Conservation (phyloP, 2,113 vertebrate species). For the Columba livia region DNA sequence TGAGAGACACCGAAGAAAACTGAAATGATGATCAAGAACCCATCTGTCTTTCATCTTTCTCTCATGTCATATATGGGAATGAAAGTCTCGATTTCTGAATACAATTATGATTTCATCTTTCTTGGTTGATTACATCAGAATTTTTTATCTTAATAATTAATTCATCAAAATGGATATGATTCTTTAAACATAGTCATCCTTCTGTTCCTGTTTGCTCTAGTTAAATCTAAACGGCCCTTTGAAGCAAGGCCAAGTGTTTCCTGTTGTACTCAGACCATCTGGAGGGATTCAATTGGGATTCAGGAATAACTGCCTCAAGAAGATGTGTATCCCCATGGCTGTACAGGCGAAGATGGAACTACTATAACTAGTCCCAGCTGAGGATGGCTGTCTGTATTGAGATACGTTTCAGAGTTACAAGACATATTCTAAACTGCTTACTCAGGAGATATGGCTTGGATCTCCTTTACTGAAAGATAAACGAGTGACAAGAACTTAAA, state of each 20-base stretch:
- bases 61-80: rapidly evolving
- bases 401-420: neutral
- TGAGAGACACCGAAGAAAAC: neutral
- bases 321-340: neutral
- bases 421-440: neutral
- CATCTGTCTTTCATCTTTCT: neutral
- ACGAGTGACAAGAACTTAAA: neutral
- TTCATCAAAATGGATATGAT: neutral
- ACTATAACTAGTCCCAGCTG: neutral
- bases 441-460: neutral
- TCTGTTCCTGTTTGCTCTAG: neutral
- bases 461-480: neutral
- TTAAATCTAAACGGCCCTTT: neutral
- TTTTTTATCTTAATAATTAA: neutral
- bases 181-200: neutral
- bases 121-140: neutral
- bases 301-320: neutral
- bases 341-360: neutral
- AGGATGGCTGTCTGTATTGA: neutral
- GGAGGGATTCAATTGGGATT: neutral
- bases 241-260: neutral
- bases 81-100: neutral
- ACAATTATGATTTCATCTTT: neutral
- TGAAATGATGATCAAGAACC: neutral
- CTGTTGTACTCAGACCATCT: neutral